Conservation (phyloP, 2,113 vertebrate species). For the Tyto alba region DNA sequence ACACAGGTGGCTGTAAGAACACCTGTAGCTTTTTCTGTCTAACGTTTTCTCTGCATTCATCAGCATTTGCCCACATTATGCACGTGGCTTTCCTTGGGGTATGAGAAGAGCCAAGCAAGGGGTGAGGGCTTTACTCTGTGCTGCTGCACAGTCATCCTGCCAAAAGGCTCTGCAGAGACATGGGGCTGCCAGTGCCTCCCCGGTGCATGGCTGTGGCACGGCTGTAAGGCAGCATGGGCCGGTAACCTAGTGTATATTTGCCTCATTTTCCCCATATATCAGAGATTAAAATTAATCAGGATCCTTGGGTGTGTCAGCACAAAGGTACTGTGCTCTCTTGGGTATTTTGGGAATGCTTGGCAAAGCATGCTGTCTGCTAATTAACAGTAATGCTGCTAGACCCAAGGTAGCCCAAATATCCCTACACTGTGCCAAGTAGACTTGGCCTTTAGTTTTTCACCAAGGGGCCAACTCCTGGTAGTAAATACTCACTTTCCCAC, state of each 20-base stretch:
- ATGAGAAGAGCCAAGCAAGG: neutral
- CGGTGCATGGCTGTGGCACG: neutral
- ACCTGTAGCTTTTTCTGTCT: neutral
- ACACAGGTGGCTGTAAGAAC: neutral
- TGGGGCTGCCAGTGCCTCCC: conserved; percentile 10
- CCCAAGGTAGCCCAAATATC: neutral
- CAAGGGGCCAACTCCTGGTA: neutral
- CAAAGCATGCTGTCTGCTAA: neutral
- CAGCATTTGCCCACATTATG: neutral
- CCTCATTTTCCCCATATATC: neutral
- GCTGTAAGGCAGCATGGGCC: rapidly evolving
- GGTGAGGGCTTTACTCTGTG: neutral
- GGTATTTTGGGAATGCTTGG: neutral
- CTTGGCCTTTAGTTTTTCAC: neutral
- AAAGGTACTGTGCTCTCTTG: neutral
- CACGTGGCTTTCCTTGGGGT: neutral
- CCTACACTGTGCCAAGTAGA: neutral
- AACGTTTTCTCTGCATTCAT: neutral
- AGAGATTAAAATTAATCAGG: neutral
- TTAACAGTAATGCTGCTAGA: neutral
- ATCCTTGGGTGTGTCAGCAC: no score
- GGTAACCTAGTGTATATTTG: neutral
- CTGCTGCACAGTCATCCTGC: neutral
- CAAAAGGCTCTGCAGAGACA: neutral
- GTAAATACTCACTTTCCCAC: neutral